Conservation (phyloP, 2,113 vertebrate genomes). For the Cygnus atratus region DNA sequence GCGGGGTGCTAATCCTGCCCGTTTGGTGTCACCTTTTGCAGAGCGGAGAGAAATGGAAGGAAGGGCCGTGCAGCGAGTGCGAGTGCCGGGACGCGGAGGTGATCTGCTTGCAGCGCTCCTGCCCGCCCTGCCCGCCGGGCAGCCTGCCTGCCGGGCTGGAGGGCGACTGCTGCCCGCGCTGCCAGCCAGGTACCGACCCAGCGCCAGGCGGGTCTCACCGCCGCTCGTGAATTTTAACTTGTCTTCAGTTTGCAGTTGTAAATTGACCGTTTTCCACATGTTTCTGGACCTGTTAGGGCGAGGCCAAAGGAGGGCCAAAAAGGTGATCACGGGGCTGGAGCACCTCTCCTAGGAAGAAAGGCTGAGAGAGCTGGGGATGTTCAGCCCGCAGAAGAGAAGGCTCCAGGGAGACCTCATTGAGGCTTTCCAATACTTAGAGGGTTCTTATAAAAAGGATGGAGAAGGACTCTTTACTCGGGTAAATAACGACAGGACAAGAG, state of each 20-base stretch:
- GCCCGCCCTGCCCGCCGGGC: constrained; percentile 82
- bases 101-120: constrained; percentile 86
- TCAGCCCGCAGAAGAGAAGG: too few species aligned
- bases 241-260: accelerated
- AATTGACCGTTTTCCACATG: background rate
- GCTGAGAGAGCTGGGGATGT: too few species aligned
- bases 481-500: too few species aligned
- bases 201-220: accelerated
- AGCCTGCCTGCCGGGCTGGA: constrained; percentile 63
- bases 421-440: too few species aligned
- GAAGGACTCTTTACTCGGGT: too few species aligned
- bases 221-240: background rate
- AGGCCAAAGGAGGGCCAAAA: too few species aligned
- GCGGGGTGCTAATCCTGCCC: background rate
- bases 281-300: too few species aligned
- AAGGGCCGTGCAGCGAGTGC: constrained; percentile 82
- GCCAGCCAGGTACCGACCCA: constrained; percentile 78
- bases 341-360: too few species aligned
- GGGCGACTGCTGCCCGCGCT: constrained; percentile 85
- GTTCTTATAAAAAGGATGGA: too few species aligned
- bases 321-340: too few species aligned
- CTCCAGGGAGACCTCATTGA: too few species aligned
- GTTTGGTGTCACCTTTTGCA: background rate
- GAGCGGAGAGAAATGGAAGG: constrained; percentile 80
- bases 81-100: constrained; percentile 79